A percentile compares a stretch with the other conserved stretches of the same genome.
phyloP scores from a whole-genome alignment of 2,797 vertebrate species.

The Mastacembelus armatus region DNA sequence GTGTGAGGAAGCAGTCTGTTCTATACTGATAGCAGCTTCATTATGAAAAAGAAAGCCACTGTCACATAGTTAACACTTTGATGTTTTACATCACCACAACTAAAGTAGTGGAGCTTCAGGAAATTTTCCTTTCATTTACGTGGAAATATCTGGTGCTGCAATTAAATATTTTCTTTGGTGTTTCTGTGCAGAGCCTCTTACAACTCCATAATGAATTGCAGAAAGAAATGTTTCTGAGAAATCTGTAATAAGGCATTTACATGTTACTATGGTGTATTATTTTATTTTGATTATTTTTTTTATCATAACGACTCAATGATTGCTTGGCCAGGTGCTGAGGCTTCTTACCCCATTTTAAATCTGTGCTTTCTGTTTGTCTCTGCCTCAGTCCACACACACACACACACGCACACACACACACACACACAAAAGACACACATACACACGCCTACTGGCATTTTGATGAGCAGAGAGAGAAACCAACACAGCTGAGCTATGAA shows the following conservation, averaged over 20 bases:
- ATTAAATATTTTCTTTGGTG: constrained; percentile 25
- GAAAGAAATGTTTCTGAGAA: constrained; percentile 15
- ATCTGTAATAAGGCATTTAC: too few relatives aligned
- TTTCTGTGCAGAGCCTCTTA: background rate
- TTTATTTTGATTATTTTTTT: background rate
- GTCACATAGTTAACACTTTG: constrained; percentile 66
- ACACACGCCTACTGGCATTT: background rate
- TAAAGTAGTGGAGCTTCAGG: constrained; percentile 47
- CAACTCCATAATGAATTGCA: background rate
- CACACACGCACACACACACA: background rate
- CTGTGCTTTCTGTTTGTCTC: constrained; percentile 2
- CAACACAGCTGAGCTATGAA: background rate
- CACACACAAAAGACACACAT: background rate
- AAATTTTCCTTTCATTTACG: constrained; percentile 52
- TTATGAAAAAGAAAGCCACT: constrained; percentile 45
- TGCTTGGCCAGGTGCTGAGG: background rate
- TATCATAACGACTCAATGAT: background rate
- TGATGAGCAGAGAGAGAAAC: background rate
- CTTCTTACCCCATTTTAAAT: background rate
- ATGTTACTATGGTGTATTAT: background rate
- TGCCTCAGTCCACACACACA: constrained; percentile 2
- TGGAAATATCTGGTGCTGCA: constrained; percentile 35
- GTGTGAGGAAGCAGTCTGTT: constrained; percentile 64
- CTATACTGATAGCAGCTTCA: constrained; percentile 70
- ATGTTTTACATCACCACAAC: constrained; percentile 50